A percentile compares a stretch with the other conserved stretches of the same genome.
phyloP scores from a whole-genome alignment of 2,113 vertebrate species.

The Datnioides undecimradiatus region DNA sequence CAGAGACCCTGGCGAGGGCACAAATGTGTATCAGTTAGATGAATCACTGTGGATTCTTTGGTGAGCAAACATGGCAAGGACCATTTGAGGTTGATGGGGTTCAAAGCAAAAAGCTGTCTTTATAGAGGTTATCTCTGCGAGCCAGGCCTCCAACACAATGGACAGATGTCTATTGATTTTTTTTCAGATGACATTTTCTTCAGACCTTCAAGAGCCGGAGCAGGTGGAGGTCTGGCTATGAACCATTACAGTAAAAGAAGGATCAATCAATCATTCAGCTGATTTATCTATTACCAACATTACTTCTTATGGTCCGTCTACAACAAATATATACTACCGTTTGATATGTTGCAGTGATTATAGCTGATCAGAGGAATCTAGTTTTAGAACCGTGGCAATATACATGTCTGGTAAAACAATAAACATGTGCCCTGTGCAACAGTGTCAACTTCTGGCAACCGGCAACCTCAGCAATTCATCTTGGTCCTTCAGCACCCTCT shows the following conservation, averaged over 20 bases:
- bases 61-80: constrained; percentile 15
- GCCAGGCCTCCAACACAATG: background rate
- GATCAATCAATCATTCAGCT: background rate
- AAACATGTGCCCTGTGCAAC: no score
- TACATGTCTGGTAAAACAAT: no score
- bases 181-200: constrained; percentile 15
- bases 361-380: no score
- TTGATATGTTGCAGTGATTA: no score
- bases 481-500: no score
- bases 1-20: background rate
- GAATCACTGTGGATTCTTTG: constrained; percentile 17
- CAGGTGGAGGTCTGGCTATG: background rate
- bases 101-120: constrained; percentile 5
- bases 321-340: no score
- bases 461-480: no score
- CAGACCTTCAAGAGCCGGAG: background rate
- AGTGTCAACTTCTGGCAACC: no score
- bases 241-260: background rate
- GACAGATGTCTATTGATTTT: constrained; percentile 4
- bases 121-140: constrained; percentile 19
- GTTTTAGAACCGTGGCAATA: no score
- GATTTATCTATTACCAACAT: background rate
- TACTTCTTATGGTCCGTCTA: no score
- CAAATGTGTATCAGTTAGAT: background rate
- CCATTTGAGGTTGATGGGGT: constrained; percentile 1